Evolutionary conservation across 2,113 vertebrate species (phyloP).

Genomic region (Embiotoca jacksoni): DNA sequence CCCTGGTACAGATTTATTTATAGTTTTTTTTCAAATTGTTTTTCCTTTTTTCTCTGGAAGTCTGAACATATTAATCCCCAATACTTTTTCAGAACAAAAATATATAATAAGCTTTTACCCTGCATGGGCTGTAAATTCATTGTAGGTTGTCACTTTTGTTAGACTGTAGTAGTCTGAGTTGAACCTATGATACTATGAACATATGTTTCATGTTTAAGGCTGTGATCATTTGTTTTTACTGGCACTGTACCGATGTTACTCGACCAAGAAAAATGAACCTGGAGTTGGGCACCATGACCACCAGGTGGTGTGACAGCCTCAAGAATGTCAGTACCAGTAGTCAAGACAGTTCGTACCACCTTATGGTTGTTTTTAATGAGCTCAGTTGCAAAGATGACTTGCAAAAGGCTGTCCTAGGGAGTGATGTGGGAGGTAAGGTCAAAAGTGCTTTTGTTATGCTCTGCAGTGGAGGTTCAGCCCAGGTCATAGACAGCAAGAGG

Average conservation of each 20-base stretch:
- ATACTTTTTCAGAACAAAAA: no score
- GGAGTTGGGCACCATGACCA: constrained; percentile 43
- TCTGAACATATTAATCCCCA: no score
- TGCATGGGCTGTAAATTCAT: no score
- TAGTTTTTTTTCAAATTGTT: no score
- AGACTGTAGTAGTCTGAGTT: background rate
- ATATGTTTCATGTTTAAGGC: constrained; percentile 8
- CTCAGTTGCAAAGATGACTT: constrained; percentile 37
- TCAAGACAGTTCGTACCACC: constrained; percentile 4
- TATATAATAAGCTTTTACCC: no score
- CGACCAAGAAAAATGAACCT: background rate
- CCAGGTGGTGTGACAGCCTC: constrained; percentile 66
- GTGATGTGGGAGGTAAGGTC: constrained; percentile 16
- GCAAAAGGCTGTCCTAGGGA: constrained; percentile 22
- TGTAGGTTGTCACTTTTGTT: background rate
- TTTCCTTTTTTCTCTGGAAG: no score
- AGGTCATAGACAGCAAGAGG: constrained; percentile 6
- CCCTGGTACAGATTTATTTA: no score
- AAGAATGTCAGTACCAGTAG: constrained; percentile 28
- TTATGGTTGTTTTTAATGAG: constrained; percentile 20
- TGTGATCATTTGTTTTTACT: constrained; percentile 24
- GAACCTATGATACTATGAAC: constrained; percentile 3
- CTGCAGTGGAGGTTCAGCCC: background rate
- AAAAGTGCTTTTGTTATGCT: constrained; percentile 30
- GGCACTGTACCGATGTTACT: background rate